phyloP scores from a whole-genome alignment of 2,113 vertebrate genomes.

The Odobenus rosmarus region DNA sequence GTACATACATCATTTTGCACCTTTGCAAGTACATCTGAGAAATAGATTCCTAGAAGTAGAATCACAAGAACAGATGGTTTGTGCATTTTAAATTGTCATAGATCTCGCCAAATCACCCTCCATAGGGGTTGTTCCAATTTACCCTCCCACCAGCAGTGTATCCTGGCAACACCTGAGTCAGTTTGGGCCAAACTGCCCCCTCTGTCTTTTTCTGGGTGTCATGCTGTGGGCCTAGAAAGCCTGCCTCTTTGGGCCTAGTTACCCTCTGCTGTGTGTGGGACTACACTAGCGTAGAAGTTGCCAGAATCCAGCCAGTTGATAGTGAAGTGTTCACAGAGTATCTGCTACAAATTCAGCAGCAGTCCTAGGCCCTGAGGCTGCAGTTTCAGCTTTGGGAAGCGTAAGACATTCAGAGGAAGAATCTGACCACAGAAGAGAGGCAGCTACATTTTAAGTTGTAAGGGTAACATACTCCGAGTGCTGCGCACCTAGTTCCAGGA shows the following conservation, averaged over 20 bases:
- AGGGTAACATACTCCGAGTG: not conserved
- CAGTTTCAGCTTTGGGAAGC: not conserved
- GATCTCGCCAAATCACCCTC: conserved; percentile 39
- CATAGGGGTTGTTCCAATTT: conserved; percentile 17
- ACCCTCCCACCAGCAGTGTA: conserved; percentile 27
- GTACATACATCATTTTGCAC: not conserved
- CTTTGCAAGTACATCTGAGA: conserved; percentile 42
- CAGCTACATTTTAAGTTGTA: not conserved
- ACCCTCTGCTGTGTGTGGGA: fast-evolving
- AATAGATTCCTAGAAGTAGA: conserved; percentile 62
- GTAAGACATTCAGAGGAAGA: not conserved
- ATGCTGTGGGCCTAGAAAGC: not conserved
- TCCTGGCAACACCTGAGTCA: conserved; percentile 58
- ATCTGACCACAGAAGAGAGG: not conserved
- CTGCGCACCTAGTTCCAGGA: not conserved
- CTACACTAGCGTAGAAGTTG: not conserved
- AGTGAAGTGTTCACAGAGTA: not conserved
- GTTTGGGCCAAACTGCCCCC: conserved; percentile 12
- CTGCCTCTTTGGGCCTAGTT: conserved; percentile 34
- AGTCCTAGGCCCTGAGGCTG: not conserved
- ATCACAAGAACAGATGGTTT: conserved; percentile 54
- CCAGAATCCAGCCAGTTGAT: not conserved
- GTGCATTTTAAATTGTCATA: conserved; percentile 39
- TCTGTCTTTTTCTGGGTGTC: conserved; percentile 18
- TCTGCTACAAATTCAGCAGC: not conserved